phyloP scores from a whole-genome alignment of 1,140 invertebrate species.

The Campoletis sonorensis region DNA sequence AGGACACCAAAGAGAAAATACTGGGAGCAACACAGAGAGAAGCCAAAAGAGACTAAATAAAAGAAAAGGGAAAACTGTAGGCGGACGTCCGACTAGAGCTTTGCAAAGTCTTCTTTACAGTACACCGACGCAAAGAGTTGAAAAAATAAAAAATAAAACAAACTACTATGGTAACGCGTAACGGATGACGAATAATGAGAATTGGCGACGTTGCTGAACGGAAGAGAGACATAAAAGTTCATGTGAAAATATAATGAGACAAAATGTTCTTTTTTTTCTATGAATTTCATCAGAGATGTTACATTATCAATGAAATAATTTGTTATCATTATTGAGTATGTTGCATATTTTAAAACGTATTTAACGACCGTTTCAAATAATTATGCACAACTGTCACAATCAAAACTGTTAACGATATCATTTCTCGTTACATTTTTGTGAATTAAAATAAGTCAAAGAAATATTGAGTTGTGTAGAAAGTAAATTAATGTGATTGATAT shows the following conservation, averaged over 20 bases:
- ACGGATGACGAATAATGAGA: slow-evolving; percentile 30
- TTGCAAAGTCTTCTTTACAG: slow-evolving; percentile 41
- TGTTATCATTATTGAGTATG: neutral
- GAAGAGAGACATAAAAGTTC: neutral
- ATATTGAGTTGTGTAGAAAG: too few relatives aligned
- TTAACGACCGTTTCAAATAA: neutral
- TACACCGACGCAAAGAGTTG: slow-evolving; percentile 14
- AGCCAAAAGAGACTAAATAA: neutral
- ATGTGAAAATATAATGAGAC: slow-evolving; percentile 4
- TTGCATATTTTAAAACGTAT: neutral
- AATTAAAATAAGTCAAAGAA: too few relatives aligned
- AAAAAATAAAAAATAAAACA: too few relatives aligned
- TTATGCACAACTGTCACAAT: neutral
- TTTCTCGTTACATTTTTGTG: too few relatives aligned
- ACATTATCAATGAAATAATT: neutral
- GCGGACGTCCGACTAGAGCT: slow-evolving; percentile 20
- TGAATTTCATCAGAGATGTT: neutral
- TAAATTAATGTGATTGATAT: too few relatives aligned
- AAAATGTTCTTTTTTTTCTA: neutral
- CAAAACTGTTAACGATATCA: too few relatives aligned
- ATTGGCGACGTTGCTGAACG: slow-evolving; percentile 11
- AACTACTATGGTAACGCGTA: neutral
- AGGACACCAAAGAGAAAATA: slow-evolving; percentile 24
- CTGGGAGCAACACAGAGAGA: neutral
- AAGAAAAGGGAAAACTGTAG: neutral